Evolutionary conservation across 2,797 vertebrate species (phyloP).

Genomic region (Limnodromus scolopaceus): DNA sequence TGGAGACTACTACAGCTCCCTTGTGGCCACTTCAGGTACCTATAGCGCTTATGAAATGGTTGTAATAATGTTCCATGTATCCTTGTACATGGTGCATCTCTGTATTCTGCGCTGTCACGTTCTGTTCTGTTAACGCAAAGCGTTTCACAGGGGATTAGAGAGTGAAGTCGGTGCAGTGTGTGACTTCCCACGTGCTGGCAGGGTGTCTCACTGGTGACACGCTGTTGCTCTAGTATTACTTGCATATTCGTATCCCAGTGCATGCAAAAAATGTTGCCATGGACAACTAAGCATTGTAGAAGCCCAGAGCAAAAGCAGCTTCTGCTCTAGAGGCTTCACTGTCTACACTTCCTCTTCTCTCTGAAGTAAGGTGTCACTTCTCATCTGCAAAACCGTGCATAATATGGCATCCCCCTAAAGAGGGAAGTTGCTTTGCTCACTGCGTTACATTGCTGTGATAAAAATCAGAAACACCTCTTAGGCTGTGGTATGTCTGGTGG

Average conservation of each 20-base stretch:
- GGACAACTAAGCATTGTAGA: neutral
- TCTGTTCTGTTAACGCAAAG: neutral
- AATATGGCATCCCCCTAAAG: neutral
- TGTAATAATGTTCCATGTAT: neutral
- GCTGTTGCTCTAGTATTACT: neutral
- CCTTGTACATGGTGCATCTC: neutral
- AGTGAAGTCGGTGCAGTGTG: neutral
- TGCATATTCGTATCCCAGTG: neutral
- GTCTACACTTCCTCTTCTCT: neutral
- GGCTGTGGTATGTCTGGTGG: neutral
- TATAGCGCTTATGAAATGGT: neutral
- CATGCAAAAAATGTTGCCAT: neutral
- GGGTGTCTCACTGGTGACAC: neutral
- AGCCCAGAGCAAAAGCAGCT: neutral
- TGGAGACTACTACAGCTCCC: neutral
- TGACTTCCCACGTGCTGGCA: neutral
- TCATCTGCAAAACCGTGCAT: neutral
- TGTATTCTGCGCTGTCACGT: neutral
- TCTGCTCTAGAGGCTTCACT: neutral
- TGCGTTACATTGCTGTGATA: neutral
- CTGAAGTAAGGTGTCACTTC: neutral
- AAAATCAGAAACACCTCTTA: neutral
- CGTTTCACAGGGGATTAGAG: neutral
- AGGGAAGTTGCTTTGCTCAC: neutral
- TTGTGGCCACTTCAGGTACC: neutral